Evolutionary conservation across 2,888 invertebrate genomes (phyloP).

Genomic region (Strigamia maritima): DNA sequence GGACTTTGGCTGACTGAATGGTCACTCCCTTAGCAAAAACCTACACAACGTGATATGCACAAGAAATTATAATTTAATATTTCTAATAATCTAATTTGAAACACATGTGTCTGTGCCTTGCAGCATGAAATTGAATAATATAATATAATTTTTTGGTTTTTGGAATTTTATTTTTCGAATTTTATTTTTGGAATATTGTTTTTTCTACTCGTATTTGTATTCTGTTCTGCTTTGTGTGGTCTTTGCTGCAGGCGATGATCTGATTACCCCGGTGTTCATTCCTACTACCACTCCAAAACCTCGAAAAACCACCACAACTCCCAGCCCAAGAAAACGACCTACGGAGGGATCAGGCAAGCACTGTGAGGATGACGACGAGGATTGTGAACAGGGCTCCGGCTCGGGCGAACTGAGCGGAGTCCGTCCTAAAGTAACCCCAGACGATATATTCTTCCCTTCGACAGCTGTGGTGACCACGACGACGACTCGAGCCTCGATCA

Average conservation of each 20-base stretch:
- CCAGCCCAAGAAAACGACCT: slow-evolving; percentile 52
- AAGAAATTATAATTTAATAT: neutral
- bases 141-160: too few relatives aligned
- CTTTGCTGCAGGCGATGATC: slow-evolving; percentile 63
- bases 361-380: slow-evolving; percentile 71
- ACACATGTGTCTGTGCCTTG: neutral
- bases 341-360: slow-evolving; percentile 54
- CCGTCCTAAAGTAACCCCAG: slow-evolving; percentile 46
- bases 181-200: neutral
- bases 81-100: too few relatives aligned
- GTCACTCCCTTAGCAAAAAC: neutral
- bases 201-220: neutral
- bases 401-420: slow-evolving; percentile 71
- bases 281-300: slow-evolving; percentile 66
- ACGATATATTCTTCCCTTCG: slow-evolving; percentile 39
- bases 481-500: slow-evolving; percentile 43
- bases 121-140: neutral
- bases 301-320: slow-evolving; percentile 49
- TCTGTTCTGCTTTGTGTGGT: slow-evolving; percentile 17
- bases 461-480: slow-evolving; percentile 44
- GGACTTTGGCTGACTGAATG: neutral
- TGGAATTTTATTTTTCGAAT: too few relatives aligned
- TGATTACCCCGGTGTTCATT: slow-evolving; percentile 88
- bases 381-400: slow-evolving; percentile 75
- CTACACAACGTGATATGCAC: slow-evolving; percentile 7